A percentile compares a stretch with the other conserved stretches of the same genome.
phyloP scores from a whole-genome alignment of 2,797 vertebrate genomes.

The Pseudomugil tenellus region DNA sequence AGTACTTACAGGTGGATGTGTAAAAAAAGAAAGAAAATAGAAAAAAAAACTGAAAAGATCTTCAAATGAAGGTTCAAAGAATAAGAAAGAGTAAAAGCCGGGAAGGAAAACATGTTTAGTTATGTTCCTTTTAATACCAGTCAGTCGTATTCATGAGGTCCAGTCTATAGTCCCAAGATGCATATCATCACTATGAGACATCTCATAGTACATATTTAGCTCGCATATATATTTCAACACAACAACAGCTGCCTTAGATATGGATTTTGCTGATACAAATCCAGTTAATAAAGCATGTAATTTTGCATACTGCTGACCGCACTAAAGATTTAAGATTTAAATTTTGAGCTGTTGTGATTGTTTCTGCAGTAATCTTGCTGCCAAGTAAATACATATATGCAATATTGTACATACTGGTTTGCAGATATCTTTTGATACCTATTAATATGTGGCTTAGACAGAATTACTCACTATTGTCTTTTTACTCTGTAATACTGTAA shows the following conservation, averaged over 20 bases:
- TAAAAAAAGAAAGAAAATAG: neutral
- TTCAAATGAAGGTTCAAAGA: conserved; percentile 22
- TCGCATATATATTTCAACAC: conserved; percentile 53
- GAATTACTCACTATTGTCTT: too few relatives aligned
- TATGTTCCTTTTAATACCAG: conserved; percentile 39
- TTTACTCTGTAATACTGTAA: too few relatives aligned
- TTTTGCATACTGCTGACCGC: conserved; percentile 5
- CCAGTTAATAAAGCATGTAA: conserved; percentile 28
- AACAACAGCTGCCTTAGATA: conserved; percentile 9
- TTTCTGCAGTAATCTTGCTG: conserved; percentile 6
- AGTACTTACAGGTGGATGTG: too few relatives aligned
- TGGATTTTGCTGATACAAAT: conserved; percentile 35
- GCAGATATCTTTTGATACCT: neutral
- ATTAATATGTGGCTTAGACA: too few relatives aligned
- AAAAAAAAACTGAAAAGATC: conserved; percentile 31
- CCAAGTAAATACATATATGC: conserved; percentile 1
- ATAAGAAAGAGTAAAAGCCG: conserved; percentile 32
- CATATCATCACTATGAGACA: conserved; percentile 25
- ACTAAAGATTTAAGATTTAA: neutral
- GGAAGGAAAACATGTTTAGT: conserved; percentile 21
- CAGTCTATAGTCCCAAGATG: conserved; percentile 30
- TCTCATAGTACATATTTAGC: conserved; percentile 18
- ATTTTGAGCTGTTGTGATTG: neutral
- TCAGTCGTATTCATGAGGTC: conserved; percentile 36
- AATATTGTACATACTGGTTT: neutral